Conservation (phyloP, 1,140 invertebrate genomes). For the Thaumatotibia leucotreta region DNA sequence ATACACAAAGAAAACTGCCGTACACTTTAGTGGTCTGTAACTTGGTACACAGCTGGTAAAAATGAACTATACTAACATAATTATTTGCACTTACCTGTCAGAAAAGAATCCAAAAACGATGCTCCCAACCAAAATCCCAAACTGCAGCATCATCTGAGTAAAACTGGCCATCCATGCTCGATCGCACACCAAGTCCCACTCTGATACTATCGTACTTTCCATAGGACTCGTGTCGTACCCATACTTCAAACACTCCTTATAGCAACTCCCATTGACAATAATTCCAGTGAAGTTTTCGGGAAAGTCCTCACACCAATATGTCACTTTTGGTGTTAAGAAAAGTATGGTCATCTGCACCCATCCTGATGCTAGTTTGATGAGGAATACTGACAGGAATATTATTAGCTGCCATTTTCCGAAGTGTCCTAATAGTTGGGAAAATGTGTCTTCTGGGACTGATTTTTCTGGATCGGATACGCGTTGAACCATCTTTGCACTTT, state of each 20-base stretch:
- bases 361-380: slow-evolving; percentile 77
- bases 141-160: slow-evolving; percentile 72
- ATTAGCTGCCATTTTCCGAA: slow-evolving; percentile 79
- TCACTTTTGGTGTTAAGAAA: slow-evolving; percentile 53
- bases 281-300: slow-evolving; percentile 24
- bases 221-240: slow-evolving; percentile 68
- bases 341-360: slow-evolving; percentile 77
- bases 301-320: slow-evolving; percentile 40
- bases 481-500: slow-evolving; percentile 40
- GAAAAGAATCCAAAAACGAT: slow-evolving; percentile 75
- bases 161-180: slow-evolving; percentile 69
- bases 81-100: slow-evolving; percentile 63
- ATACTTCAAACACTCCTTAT: slow-evolving; percentile 43
- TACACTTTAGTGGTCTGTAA: too few relatives aligned
- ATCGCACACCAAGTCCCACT: slow-evolving; percentile 76
- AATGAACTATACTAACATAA: too few relatives aligned
- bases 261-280: slow-evolving; percentile 46
- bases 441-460: slow-evolving; percentile 41
- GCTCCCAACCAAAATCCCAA: slow-evolving; percentile 75
- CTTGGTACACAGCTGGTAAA: too few relatives aligned
- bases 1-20: too few relatives aligned
- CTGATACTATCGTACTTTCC: slow-evolving; percentile 70
- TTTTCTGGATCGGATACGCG: slow-evolving; percentile 31
- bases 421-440: slow-evolving; percentile 65
- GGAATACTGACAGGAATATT: slow-evolving; percentile 66